Evolutionary conservation across 1,140 invertebrate species (phyloP), one percentile per base, ranked within the genome.

Genomic region (Penaeus vannamei): DNA sequence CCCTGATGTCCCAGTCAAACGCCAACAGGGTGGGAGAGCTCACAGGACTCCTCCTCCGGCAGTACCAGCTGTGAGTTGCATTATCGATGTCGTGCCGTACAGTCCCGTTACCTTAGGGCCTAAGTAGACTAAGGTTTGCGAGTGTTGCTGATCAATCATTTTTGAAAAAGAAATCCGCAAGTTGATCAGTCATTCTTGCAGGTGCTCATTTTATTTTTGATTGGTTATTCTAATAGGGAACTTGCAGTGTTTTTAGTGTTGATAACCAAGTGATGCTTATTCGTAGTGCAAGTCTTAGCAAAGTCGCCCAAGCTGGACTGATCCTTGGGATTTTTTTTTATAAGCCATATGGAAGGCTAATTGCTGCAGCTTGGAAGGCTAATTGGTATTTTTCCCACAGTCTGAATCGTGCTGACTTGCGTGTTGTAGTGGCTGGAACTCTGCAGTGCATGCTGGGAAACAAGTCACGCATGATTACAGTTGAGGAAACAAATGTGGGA

Each of bases 21-120:
- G 94, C 94, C 66, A 94, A 95, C 84, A 92, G 94, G 84, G 93
- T 94, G 59, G 98, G 98, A 1, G 98, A 99, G 94, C 94, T 98
- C 23, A 94, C 99, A 46, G 98, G 98, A 32, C 94, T 96, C 66
- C 93, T 99, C 1, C 91, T 92, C 46, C 90, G 91, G 46, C 92
- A 92, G 79, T 93, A 92, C 91, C 91, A 92, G 23, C 91, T 91
- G 93, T 94, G 91, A 92, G 92, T 93, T 53, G 32, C 32, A 12
- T 26, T 72, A 2, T 72, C 22, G 1, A 23, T 2, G 32, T 20
- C 10, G 2, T 29, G 10, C 19, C 19, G 12, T 20, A 29, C 12
- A 17, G 69, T 19, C 32, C 69, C 20, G 0, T 72, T 72, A 12
- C 10, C 69, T 26, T 12, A 72, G 32, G 32, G 69, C 12, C n/a